These are phyloP conservation scores for Heliconius cydno DNA, from an alignment of 2,888 invertebrate genomes.

Conservation along the genomic window DNA sequence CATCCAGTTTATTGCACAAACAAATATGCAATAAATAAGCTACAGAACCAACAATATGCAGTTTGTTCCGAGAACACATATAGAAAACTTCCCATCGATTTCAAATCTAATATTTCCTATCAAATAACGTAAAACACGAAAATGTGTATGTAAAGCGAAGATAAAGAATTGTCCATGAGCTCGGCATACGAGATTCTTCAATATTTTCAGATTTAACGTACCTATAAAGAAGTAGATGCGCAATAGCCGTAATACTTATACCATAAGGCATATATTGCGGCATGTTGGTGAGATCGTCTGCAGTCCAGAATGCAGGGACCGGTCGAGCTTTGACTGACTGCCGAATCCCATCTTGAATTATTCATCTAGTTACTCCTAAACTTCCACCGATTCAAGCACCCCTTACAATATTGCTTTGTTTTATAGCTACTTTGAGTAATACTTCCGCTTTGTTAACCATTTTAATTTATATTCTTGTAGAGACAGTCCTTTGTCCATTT, in stretches of 20 bases:
- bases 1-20: background rate
- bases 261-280: constrained; percentile 33
- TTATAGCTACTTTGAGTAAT: constrained; percentile 68
- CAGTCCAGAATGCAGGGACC: constrained; percentile 71
- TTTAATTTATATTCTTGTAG: constrained; percentile 25
- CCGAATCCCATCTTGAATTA: constrained; percentile 79
- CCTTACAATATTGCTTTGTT: constrained; percentile 76
- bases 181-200: constrained; percentile 66
- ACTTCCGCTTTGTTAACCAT: constrained; percentile 53
- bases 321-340: constrained; percentile 75
- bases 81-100: constrained; percentile 31
- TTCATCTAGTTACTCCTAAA: constrained; percentile 74
- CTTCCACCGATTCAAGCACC: constrained; percentile 62
- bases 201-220: constrained; percentile 66
- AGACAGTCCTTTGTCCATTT: background rate
- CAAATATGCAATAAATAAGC: constrained; percentile 18
- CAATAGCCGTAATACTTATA: constrained; percentile 31
- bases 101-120: constrained; percentile 45
- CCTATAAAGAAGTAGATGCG: constrained; percentile 1
- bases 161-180: constrained; percentile 67
- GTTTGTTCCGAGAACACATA: constrained; percentile 30
- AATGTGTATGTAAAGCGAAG: constrained; percentile 61
- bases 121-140: constrained; percentile 44
- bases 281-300: constrained; percentile 47
- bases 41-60: background rate